Base-by-base conservation (phyloP, 2,888 invertebrate species). In the Palloptera scutellata region DNA sequence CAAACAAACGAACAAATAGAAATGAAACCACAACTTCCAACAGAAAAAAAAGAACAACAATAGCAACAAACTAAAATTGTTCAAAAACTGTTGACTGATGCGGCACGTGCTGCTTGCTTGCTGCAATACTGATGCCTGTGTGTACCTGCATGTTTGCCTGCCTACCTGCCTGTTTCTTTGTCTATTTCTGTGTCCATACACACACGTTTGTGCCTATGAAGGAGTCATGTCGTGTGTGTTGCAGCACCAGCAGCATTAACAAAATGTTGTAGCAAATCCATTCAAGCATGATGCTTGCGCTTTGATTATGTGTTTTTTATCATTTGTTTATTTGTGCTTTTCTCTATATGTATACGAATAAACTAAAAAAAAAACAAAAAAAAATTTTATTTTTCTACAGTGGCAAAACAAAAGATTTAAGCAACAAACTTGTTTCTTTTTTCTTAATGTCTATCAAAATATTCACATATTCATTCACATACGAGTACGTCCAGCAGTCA, bases 351-450 rank as follows among this genome's bases (percentile, higher is more conserved):
- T 30, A 4, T 30, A 30, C 3, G 3, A 30, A 30, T 6, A n/a
- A n/a, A 30, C 30, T 30, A 6, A 30, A 30, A 17, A 30, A 55
- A 55, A 55, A 55, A n/a, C 20, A n/a, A 30, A 6, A 19, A 30
- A 19, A 12, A 30, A 19, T n/a, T 11, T 30, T 5, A 48, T n/a
- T 15, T 48, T 48, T 11, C n/a, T 15, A 15, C 48, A 15, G 58
- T 13, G 40, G 13, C 52, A 41, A 62, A 69, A 66, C 66, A 67
- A 69, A 69, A 66, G 69, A 67, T 54, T 67, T 64, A 64, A 61
- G 58, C 61, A 52, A 61, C 64, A 64, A 67, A 69, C 69, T 63
- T 61, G 67, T 64, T 64, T 69, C n/a, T 17, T 3, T n/a, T 43
- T 40, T 40, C 51, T 41, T 4, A 60, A 2, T 58, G 30, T 12